Conservation (phyloP, 2,888 invertebrate species). For the Ophioninae sp. region DNA sequence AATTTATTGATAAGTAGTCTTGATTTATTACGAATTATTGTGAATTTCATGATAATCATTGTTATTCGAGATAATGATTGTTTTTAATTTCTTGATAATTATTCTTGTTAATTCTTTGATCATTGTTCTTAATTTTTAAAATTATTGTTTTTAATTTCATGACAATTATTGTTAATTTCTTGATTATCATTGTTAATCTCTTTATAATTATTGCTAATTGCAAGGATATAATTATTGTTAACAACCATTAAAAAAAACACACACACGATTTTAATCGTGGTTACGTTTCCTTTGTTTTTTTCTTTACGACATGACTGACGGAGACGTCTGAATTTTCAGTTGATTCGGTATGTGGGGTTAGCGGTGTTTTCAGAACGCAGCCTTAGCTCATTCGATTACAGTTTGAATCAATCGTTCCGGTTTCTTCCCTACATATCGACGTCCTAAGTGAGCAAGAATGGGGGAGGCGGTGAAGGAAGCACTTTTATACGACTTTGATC, state of each 20-base stretch:
- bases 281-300: slow-evolving; percentile 8
- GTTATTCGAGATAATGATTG: too few relatives aligned
- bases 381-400: slow-evolving; percentile 7
- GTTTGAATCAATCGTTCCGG: slow-evolving; percentile 28
- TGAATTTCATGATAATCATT: too few relatives aligned
- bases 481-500: slow-evolving; percentile 82
- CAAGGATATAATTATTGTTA: too few relatives aligned
- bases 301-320: not conserved
- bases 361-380: not conserved
- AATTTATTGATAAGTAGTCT: too few relatives aligned
- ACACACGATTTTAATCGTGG: not conserved
- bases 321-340: not conserved
- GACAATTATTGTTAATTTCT: too few relatives aligned
- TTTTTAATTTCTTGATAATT: too few relatives aligned
- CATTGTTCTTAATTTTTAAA: too few relatives aligned
- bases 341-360: not conserved
- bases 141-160: too few relatives aligned
- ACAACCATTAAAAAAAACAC: not conserved
- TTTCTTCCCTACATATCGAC: not conserved
- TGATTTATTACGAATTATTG: too few relatives aligned
- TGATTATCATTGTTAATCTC: too few relatives aligned
- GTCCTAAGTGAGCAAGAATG: slow-evolving; percentile 50
- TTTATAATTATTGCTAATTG: too few relatives aligned
- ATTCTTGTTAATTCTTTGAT: too few relatives aligned
- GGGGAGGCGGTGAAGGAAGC: slow-evolving; percentile 63